Conservation (phyloP, 2,113 vertebrate genomes). For the Glaucidium brasilianum region DNA sequence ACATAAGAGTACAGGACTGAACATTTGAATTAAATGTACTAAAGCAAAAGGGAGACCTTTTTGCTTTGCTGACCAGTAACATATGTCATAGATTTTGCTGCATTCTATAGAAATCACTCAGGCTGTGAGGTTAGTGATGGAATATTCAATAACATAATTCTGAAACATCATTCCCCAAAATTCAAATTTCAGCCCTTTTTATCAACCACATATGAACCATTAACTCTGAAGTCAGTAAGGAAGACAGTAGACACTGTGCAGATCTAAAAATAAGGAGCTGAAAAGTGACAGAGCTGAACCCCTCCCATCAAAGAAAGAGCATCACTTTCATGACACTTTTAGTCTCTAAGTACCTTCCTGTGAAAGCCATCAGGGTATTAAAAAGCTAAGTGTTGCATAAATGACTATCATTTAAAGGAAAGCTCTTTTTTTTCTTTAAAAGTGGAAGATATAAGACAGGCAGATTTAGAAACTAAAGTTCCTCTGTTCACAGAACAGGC, state of each 20-base stretch:
- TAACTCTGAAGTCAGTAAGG: constrained; percentile 56
- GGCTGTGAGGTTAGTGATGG: background rate
- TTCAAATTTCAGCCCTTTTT: constrained; percentile 51
- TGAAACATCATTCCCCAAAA: background rate
- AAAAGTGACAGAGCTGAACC: constrained; percentile 64
- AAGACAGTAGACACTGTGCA: constrained; percentile 47
- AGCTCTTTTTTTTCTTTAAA: constrained; percentile 8
- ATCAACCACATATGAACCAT: constrained; percentile 50
- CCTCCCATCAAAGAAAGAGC: constrained; percentile 55
- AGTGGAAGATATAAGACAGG: constrained; percentile 43
- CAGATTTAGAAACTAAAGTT: constrained; percentile 52
- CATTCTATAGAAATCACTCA: background rate
- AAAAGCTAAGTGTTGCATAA: constrained; percentile 65
- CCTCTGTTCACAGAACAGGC: constrained; percentile 28
- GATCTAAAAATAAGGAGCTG: constrained; percentile 65
- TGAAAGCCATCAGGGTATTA: constrained; percentile 64
- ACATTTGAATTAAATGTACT: background rate
- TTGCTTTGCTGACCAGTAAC: background rate
- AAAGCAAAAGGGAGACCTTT: background rate
- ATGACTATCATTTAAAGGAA: constrained; percentile 64
- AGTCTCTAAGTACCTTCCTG: constrained; percentile 59
- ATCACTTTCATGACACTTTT: constrained; percentile 63
- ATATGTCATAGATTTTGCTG: background rate
- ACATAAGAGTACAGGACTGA: background rate
- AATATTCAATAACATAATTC: constrained; percentile 26